Percentiles rank a stretch among this genome's conserved stretches.
These are phyloP conservation scores for Nothocercus nigrocapillus DNA, from an alignment of 2,113 vertebrate genomes.

Conservation along the genomic window DNA sequence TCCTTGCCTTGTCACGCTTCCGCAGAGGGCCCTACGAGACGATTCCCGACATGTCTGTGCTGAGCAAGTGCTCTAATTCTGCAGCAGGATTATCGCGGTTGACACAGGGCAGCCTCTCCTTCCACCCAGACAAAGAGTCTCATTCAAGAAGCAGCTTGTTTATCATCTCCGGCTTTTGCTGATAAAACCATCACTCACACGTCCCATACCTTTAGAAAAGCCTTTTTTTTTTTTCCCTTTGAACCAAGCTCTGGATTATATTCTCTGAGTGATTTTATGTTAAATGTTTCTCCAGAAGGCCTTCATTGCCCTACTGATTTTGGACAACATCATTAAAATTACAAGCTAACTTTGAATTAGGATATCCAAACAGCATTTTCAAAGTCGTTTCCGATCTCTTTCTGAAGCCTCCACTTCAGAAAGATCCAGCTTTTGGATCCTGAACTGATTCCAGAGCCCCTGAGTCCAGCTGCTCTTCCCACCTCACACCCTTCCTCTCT, in stretches of 20 bases:
- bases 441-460: not conserved
- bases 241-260: not conserved
- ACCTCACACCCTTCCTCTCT: not conserved
- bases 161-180: not conserved
- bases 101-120: conserved; percentile 15
- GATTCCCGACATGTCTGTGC: not conserved
- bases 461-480: not conserved
- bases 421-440: not conserved
- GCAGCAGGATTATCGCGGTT: not conserved
- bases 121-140: not conserved
- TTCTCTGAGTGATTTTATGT: not conserved
- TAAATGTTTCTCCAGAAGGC: not conserved
- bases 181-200: not conserved
- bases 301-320: not conserved
- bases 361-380: not conserved
- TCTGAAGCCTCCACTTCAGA: not conserved
- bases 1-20: not conserved
- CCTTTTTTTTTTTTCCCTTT: not conserved
- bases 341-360: not conserved
- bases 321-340: not conserved
- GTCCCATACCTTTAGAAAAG: not conserved
- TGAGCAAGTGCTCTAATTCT: not conserved
- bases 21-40: not conserved
- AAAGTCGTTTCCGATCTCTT: not conserved
- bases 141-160: conserved; percentile 56